phyloP scores from a whole-genome alignment of 2,888 invertebrate genomes.

The Drosophila phalerata region DNA sequence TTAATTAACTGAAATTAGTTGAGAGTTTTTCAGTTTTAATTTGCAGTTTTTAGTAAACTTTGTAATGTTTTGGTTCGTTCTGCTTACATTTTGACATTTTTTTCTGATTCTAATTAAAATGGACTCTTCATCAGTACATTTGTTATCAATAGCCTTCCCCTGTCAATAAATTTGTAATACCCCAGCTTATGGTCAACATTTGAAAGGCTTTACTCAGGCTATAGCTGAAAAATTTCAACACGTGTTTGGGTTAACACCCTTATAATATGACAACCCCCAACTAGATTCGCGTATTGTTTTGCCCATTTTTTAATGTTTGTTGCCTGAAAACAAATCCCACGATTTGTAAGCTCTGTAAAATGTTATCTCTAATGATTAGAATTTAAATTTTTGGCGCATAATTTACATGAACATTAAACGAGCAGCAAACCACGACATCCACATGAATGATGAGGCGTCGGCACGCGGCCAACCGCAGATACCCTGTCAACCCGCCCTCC shows the following conservation, averaged over 20 bases:
- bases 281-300: conserved; percentile 28
- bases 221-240: conserved; percentile 35
- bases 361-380: conserved; percentile 72
- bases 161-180: conserved; percentile 44
- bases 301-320: conserved; percentile 42
- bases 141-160: background rate
- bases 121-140: background rate
- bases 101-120: background rate
- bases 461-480: conserved; percentile 77
- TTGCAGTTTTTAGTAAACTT: no score
- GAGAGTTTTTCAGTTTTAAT: no score
- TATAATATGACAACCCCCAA: conserved; percentile 7
- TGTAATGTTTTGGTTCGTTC: background rate
- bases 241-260: conserved; percentile 52
- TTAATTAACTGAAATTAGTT: no score
- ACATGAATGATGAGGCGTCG: conserved; percentile 79
- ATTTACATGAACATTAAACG: conserved; percentile 78
- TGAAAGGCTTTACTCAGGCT: background rate
- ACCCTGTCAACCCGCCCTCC: conserved; percentile 41
- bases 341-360: conserved; percentile 74
- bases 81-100: background rate
- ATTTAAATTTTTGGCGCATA: conserved; percentile 81
- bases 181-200: conserved; percentile 30
- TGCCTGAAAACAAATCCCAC: conserved; percentile 68
- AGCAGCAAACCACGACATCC: conserved; percentile 52